Evolutionary conservation across 92 coral and sea anemone genomes (phyloP).

Genomic region (Porites divaricata): DNA sequence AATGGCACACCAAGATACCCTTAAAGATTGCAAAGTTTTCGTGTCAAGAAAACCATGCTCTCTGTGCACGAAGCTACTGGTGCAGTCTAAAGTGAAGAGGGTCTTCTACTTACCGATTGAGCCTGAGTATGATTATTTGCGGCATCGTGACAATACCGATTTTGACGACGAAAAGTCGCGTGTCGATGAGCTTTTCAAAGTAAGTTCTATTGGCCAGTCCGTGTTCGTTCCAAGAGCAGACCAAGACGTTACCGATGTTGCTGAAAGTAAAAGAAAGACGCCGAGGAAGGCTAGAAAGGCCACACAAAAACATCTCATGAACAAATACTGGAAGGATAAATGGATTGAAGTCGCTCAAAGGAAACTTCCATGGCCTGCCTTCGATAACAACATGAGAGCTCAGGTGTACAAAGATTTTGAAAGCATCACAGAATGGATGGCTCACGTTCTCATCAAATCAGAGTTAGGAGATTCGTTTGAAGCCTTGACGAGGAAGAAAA

Average conservation of each 20-base stretch:
- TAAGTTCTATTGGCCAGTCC: not conserved
- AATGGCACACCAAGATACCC: conserved; percentile 45
- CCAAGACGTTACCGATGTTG: not conserved
- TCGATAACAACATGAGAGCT: conserved; percentile 15
- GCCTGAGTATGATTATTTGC: conserved; percentile 41
- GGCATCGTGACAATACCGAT: too few relatives aligned
- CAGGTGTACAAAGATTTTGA: conserved; percentile 58
- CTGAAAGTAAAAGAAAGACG: not conserved
- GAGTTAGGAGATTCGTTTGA: not conserved
- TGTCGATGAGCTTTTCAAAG: conserved; percentile 59
- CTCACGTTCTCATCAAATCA: conserved; percentile 6
- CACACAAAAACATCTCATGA: not conserved
- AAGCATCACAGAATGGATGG: conserved; percentile 70
- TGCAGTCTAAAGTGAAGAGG: conserved; percentile 62
- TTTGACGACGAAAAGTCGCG: not conserved
- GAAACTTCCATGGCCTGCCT: conserved; percentile 71
- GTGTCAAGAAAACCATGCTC: conserved; percentile 73
- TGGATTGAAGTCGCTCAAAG: conserved; percentile 46
- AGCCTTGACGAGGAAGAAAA: not conserved
- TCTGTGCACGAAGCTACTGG: conserved; percentile 64
- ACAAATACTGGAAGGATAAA: conserved; percentile 23
- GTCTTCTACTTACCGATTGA: conserved; percentile 67
- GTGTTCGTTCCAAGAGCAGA: conserved; percentile 20
- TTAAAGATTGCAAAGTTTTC: conserved; percentile 55
- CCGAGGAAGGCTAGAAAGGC: not conserved